Conservation (phyloP, 2,113 vertebrate species). For the Bucco capensis region DNA sequence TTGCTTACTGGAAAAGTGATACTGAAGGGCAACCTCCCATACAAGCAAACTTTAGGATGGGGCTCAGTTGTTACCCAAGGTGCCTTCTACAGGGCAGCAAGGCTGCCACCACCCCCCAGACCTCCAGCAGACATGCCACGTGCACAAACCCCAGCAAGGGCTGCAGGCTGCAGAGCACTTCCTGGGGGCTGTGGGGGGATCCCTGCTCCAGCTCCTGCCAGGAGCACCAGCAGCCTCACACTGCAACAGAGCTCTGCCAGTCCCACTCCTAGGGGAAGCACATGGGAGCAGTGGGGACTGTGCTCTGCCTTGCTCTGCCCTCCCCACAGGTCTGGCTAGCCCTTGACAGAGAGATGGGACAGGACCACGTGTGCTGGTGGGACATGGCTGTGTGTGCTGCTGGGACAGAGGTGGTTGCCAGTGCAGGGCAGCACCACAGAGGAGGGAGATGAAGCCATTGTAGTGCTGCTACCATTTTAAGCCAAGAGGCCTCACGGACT, state of each 20-base stretch:
- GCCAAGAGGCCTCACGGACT: neutral
- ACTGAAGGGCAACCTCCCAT: accelerated
- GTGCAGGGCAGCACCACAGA: accelerated
- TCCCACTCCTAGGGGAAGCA: too few species aligned
- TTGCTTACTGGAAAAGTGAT: accelerated
- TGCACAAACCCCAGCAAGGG: accelerated
- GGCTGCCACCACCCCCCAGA: neutral
- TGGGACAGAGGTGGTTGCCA: accelerated
- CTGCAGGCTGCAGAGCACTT: neutral
- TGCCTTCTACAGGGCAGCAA: neutral
- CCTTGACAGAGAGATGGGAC: accelerated
- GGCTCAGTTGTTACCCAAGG: neutral
- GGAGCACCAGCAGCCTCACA: neutral
- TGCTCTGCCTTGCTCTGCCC: too few species aligned
- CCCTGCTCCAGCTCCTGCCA: too few species aligned
- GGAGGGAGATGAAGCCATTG: accelerated
- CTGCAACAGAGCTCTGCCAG: too few species aligned
- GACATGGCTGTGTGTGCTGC: too few species aligned
- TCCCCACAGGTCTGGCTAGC: accelerated
- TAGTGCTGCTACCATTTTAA: neutral
- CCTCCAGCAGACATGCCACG: accelerated
- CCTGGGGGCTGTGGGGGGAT: accelerated
- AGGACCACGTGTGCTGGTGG: accelerated
- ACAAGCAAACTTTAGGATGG: neutral
- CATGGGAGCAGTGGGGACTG: too few species aligned